Evolutionary conservation across 2,797 vertebrate species (phyloP).

Genomic region (Chelidonichthys spinosus): DNA sequence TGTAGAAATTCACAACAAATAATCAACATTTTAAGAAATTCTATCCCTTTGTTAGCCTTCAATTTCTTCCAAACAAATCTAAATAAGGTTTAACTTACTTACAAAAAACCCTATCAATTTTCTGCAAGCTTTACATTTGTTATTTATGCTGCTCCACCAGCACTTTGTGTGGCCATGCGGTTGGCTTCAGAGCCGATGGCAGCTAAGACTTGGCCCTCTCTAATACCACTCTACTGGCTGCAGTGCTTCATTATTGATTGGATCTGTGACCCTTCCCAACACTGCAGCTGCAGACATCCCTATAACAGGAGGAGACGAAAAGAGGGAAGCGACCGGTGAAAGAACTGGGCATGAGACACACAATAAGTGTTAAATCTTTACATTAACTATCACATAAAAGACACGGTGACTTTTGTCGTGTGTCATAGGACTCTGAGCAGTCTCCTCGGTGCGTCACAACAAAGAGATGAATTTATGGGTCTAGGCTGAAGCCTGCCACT

Average conservation of each 20-base stretch:
- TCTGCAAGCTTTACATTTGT: conserved; percentile 5
- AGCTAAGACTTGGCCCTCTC: conserved; percentile 47
- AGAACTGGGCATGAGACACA: background rate
- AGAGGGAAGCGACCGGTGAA: conserved; percentile 13
- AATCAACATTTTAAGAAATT: conserved; percentile 1
- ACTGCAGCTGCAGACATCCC: conserved; percentile 49
- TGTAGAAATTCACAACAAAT: background rate
- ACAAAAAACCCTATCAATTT: conserved; percentile 10
- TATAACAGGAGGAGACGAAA: conserved; percentile 34
- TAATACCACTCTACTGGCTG: conserved; percentile 35
- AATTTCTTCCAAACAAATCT: conserved; percentile 9
- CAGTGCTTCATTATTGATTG: conserved; percentile 62
- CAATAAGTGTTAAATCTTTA: conserved; percentile 7
- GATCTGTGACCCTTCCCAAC: conserved; percentile 58
- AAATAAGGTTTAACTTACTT: background rate
- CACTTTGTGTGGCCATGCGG: conserved; percentile 18
- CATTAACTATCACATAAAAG: conserved; percentile 16
- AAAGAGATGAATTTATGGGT: conserved; percentile 28
- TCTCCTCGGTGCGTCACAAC: conserved; percentile 9
- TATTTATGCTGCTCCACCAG: conserved; percentile 13
- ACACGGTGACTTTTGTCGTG: conserved; percentile 1
- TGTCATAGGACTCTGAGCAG: background rate
- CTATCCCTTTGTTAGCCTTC: background rate
- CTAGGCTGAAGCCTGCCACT: conserved; percentile 15
- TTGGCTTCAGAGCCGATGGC: conserved; percentile 37